Conservation (phyloP, 2,888 invertebrate species). For the Lasioglossum leucozonium region DNA sequence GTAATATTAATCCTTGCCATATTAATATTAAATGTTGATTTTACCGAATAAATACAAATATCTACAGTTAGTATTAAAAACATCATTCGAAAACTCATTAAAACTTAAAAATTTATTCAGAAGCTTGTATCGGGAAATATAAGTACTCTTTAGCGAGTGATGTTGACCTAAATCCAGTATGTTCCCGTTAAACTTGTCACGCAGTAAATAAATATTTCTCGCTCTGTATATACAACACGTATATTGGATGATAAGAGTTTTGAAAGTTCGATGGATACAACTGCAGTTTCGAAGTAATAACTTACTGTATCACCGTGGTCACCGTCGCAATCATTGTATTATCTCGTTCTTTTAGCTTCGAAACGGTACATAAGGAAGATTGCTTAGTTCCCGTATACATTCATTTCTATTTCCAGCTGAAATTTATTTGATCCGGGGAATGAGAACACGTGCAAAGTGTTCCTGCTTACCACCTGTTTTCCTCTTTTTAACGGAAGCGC, state of each 20-base stretch:
- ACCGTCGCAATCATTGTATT: conserved; percentile 26
- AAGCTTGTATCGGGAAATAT: background rate
- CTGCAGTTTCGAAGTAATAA: background rate
- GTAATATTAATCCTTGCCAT: too few relatives aligned
- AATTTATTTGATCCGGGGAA: conserved; percentile 66
- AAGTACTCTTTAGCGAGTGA: background rate
- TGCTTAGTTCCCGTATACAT: conserved; percentile 57
- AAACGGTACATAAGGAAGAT: conserved; percentile 44
- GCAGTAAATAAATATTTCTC: background rate
- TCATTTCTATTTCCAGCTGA: conserved; percentile 63
- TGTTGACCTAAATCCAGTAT: background rate
- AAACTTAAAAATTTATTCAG: too few relatives aligned
- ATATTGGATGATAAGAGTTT: background rate
- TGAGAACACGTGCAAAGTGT: conserved; percentile 64
- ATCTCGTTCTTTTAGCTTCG: conserved; percentile 8
- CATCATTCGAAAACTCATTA: too few relatives aligned
- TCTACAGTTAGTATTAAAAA: too few relatives aligned
- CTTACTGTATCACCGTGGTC: background rate
- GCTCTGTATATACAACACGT: background rate
- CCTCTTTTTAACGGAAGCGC: conserved; percentile 43
- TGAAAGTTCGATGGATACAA: background rate
- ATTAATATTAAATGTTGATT: too few relatives aligned
- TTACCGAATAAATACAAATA: too few relatives aligned
- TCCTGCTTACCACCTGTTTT: conserved; percentile 45
- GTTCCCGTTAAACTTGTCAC: background rate